These are phyloP conservation scores for Typhlichthys subterraneus DNA, from an alignment of 2,797 vertebrate genomes.

Conservation along the genomic window DNA sequence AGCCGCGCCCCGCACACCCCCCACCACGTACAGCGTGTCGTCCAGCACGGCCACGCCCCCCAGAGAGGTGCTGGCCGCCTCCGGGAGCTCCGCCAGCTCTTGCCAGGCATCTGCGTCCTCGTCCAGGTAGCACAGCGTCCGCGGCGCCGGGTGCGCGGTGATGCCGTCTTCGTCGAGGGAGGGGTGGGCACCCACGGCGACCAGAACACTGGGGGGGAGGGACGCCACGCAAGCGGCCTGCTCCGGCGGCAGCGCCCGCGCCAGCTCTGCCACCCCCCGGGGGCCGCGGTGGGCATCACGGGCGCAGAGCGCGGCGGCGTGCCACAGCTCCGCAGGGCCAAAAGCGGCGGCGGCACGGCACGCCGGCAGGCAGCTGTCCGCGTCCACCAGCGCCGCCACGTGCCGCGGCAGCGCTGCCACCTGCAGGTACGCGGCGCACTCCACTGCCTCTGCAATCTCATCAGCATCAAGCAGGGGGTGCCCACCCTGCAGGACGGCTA, in stretches of 20 bases:
- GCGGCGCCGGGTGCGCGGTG: slow-evolving; percentile 53
- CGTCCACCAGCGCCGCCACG: slow-evolving; percentile 81
- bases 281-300: slow-evolving; percentile 82
- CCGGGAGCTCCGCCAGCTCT: slow-evolving; percentile 85
- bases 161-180: slow-evolving; percentile 35
- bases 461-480: slow-evolving; percentile 78
- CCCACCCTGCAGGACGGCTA: slow-evolving; percentile 82
- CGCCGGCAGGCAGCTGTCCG: slow-evolving; percentile 90
- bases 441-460: slow-evolving; percentile 85
- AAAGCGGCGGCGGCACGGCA: slow-evolving; percentile 87
- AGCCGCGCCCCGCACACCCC: slow-evolving; percentile 78
- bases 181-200: slow-evolving; percentile 75
- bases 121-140: slow-evolving; percentile 91
- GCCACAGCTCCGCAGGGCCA: slow-evolving; percentile 84
- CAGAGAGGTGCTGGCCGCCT: slow-evolving; percentile 88
- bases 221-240: slow-evolving; percentile 83
- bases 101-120: slow-evolving; percentile 85
- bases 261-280: slow-evolving; percentile 66
- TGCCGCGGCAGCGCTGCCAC: slow-evolving; percentile 79
- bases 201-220: slow-evolving; percentile 82
- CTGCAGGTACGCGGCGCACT: slow-evolving; percentile 91
- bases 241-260: slow-evolving; percentile 68
- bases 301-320: slow-evolving; percentile 82
- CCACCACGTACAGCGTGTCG: slow-evolving; percentile 91
- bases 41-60: slow-evolving; percentile 88